phyloP scores from a whole-genome alignment of 2,888 invertebrate species.

The Hemicrepidius hirtus region DNA sequence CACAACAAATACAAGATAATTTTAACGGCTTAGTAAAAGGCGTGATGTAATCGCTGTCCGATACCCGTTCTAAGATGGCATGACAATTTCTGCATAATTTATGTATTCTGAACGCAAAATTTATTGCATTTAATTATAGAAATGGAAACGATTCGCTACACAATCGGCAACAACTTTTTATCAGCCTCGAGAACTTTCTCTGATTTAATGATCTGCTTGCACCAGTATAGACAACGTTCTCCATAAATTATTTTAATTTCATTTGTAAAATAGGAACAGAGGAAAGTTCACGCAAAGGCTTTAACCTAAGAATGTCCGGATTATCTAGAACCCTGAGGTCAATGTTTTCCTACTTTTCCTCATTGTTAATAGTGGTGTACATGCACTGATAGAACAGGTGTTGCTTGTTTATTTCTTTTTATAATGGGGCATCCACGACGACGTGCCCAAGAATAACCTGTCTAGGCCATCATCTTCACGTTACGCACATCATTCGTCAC shows the following conservation, averaged over 20 bases:
- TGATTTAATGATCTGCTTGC: conserved; percentile 1
- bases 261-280: not conserved
- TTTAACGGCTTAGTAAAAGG: no score
- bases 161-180: not conserved
- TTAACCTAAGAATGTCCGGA: conserved; percentile 20
- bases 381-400: conserved; percentile 38
- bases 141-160: conserved; percentile 3
- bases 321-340: conserved; percentile 44
- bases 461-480: conserved; percentile 23
- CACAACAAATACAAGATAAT: not conserved
- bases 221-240: not conserved
- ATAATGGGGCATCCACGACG: not conserved
- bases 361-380: conserved; percentile 36
- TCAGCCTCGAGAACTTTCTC: conserved; percentile 5
- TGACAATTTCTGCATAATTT: not conserved
- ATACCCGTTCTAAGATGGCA: not conserved
- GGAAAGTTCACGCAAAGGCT: conserved; percentile 24
- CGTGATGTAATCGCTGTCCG: not conserved
- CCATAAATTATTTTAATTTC: conserved; percentile 10
- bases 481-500: conserved; percentile 34
- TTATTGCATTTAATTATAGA: conserved; percentile 15
- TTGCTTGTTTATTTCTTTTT: conserved; percentile 40
- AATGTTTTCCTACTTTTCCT: conserved; percentile 47
- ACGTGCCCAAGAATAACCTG: conserved; percentile 23
- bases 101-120: conserved; percentile 6